phyloP scores from a whole-genome alignment of 2,888 invertebrate genomes.

The Noctua janthe region DNA sequence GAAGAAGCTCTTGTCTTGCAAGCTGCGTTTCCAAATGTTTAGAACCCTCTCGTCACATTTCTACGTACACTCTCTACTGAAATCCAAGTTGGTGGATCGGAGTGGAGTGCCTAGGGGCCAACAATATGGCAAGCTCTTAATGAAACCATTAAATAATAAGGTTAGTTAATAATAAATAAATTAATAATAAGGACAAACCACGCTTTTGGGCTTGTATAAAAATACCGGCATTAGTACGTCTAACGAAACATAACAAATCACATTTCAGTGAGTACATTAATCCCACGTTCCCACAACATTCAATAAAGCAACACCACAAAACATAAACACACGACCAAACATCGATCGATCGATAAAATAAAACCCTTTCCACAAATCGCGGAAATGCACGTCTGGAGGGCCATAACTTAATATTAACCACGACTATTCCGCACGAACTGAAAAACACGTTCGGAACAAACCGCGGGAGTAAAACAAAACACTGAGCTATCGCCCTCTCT shows the following conservation, averaged over 20 bases:
- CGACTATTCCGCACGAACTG: slow-evolving; percentile 51
- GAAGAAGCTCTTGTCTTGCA: background rate
- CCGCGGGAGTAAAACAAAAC: slow-evolving; percentile 44
- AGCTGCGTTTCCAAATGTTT: background rate
- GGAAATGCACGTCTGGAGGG: slow-evolving; percentile 39
- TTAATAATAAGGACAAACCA: no score
- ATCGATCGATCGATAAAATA: slow-evolving; percentile 32
- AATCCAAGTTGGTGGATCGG: background rate
- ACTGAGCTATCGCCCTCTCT: slow-evolving; percentile 6
- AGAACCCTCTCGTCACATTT: background rate
- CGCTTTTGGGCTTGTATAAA: no score
- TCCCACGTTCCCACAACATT: slow-evolving; percentile 16
- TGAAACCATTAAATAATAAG: no score
- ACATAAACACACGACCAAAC: slow-evolving; percentile 30
- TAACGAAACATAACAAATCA: slow-evolving; percentile 12
- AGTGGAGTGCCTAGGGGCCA: no score
- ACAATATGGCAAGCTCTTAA: no score
- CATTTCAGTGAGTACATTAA: background rate
- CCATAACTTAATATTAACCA: slow-evolving; percentile 51
- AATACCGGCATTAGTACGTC: background rate
- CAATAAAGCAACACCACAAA: slow-evolving; percentile 36
- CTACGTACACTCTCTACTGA: background rate
- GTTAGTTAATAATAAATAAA: no score
- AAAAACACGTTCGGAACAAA: slow-evolving; percentile 44
- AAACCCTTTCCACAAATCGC: slow-evolving; percentile 47